Evolutionary conservation across 2,113 vertebrate genomes (phyloP).

Genomic region (Pangasianodon hypophthalmus): DNA sequence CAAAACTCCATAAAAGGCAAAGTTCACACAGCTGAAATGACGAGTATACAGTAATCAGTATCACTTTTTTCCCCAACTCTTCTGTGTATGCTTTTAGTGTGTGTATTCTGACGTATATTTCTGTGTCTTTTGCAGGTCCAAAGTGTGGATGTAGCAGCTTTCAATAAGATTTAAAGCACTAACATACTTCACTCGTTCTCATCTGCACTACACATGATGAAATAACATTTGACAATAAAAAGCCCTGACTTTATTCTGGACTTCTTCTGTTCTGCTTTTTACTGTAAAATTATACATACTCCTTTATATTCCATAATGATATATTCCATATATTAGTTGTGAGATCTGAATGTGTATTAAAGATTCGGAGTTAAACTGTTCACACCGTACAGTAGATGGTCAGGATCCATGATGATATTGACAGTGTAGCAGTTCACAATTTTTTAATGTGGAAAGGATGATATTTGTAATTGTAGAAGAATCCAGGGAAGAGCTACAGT

Average conservation of each 20-base stretch:
- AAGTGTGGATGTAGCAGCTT: constrained; percentile 93
- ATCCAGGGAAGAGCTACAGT: background rate
- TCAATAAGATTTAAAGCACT: constrained; percentile 90
- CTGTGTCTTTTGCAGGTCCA: constrained; percentile 82
- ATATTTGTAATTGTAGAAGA: background rate
- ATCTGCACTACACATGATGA: constrained; percentile 31
- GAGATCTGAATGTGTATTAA: background rate
- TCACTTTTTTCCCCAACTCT: background rate
- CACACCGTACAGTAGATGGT: background rate
- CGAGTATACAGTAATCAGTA: background rate
- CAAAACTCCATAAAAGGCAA: background rate
- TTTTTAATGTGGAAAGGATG: background rate
- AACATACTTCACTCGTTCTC: constrained; percentile 47
- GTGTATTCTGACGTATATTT: background rate
- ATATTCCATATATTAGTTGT: background rate
- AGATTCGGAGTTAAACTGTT: background rate
- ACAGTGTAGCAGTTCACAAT: no score
- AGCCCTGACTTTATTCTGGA: constrained; percentile 19
- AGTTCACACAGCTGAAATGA: background rate
- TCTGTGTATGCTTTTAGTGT: background rate
- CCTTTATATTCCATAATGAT: constrained; percentile 50
- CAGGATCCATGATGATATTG: background rate
- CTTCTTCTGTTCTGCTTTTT: background rate
- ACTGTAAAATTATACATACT: background rate
- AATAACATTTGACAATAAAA: constrained; percentile 65